Evolutionary conservation across 2,888 invertebrate species (phyloP).

Genomic region (Rhagophthalmus giganteus): DNA sequence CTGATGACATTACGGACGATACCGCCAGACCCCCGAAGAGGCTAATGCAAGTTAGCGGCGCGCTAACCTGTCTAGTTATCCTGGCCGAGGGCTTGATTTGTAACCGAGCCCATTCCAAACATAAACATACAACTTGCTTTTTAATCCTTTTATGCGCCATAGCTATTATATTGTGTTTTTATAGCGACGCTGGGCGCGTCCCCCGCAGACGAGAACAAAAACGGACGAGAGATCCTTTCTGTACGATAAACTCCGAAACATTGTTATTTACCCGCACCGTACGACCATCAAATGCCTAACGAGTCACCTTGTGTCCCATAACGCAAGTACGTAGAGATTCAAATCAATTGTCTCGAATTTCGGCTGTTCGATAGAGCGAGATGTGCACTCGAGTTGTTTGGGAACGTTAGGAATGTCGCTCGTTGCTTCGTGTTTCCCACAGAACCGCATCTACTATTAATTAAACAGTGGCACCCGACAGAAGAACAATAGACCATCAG

Average conservation of each 20-base stretch:
- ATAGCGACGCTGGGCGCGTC: slow-evolving; percentile 12
- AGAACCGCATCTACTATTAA: slow-evolving; percentile 34
- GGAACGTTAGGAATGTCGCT: slow-evolving; percentile 33
- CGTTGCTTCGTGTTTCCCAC: slow-evolving; percentile 31
- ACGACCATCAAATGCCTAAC: slow-evolving; percentile 16
- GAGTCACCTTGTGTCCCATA: slow-evolving; percentile 12
- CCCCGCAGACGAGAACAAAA: slow-evolving; percentile 14
- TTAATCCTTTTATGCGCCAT: slow-evolving; percentile 35
- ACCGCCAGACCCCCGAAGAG: slow-evolving; percentile 36
- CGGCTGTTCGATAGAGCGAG: slow-evolving; percentile 20
- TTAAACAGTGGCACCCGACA: slow-evolving; percentile 33
- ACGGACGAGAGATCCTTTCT: slow-evolving; percentile 5
- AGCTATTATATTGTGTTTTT: slow-evolving; percentile 21
- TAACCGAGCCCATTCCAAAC: slow-evolving; percentile 37
- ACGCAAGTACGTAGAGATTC: slow-evolving; percentile 13
- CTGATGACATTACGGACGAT: slow-evolving; percentile 50
- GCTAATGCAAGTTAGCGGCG: slow-evolving; percentile 38
- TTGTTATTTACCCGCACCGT: slow-evolving; percentile 10
- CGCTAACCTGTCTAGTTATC: slow-evolving; percentile 41
- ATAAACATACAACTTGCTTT: slow-evolving; percentile 33
- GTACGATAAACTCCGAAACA: slow-evolving; percentile 10
- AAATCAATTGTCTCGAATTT: slow-evolving; percentile 22
- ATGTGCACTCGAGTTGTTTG: slow-evolving; percentile 15
- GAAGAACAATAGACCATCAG: slow-evolving; percentile 30
- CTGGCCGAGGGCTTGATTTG: slow-evolving; percentile 40